phyloP scores from a whole-genome alignment of 2,888 invertebrate species.

The Panzeria rudis region DNA sequence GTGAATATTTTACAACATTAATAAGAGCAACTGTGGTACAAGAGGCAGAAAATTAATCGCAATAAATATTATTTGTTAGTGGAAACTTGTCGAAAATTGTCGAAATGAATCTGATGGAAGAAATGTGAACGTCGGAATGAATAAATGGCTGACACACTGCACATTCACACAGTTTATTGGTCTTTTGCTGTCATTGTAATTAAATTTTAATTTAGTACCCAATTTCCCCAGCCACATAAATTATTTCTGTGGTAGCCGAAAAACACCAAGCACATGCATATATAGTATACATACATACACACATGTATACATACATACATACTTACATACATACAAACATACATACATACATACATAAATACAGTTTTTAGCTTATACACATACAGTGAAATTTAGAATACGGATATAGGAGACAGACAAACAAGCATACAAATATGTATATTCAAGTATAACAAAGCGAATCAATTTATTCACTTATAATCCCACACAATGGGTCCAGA shows the following conservation, averaged over 20 bases:
- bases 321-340: background rate
- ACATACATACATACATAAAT: no score
- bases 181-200: slow-evolving; percentile 73
- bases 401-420: background rate
- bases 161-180: slow-evolving; percentile 65
- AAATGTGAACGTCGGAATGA: slow-evolving; percentile 2
- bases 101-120: slow-evolving; percentile 24
- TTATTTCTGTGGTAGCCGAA: slow-evolving; percentile 72
- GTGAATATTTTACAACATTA: slow-evolving; percentile 24
- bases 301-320: slow-evolving; percentile 56
- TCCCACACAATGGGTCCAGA: background rate
- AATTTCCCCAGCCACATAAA: slow-evolving; percentile 74
- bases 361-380: no score
- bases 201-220: slow-evolving; percentile 75
- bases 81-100: slow-evolving; percentile 4
- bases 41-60: slow-evolving; percentile 1
- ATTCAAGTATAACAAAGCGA: background rate
- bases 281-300: slow-evolving; percentile 66
- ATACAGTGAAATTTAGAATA: background rate
- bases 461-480: background rate
- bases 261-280: slow-evolving; percentile 25
- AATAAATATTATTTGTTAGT: slow-evolving; percentile 43
- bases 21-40: background rate
- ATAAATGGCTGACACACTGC: slow-evolving; percentile 52
- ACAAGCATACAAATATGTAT: background rate